phyloP scores from a whole-genome alignment of 2,113 vertebrate species.

The Pheucticus melanocephalus region DNA sequence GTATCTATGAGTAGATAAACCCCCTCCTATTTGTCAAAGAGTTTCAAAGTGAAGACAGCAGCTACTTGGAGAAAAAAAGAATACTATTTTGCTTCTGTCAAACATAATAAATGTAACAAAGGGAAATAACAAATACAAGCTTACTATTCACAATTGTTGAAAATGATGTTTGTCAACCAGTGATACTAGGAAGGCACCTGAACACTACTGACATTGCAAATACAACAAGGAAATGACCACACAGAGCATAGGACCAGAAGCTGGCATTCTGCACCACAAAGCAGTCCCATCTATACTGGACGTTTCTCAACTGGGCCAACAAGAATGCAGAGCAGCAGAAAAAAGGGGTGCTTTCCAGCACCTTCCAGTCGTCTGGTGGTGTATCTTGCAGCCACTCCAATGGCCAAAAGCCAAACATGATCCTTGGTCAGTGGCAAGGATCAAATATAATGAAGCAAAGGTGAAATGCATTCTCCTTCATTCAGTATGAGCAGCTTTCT shows the following conservation, averaged over 20 bases:
- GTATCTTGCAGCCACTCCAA: not conserved
- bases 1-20: not conserved
- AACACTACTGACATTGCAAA: not conserved
- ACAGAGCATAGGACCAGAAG: not conserved
- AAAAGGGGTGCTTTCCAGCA: not conserved
- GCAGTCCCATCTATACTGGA: rapidly evolving
- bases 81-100: not conserved
- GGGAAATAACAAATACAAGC: not conserved
- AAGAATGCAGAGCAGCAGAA: not conserved
- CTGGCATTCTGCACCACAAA: not conserved
- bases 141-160: not conserved
- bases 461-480: not conserved
- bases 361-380: not conserved
- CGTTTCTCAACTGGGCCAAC: not conserved
- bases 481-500: not conserved
- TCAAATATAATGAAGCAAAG: not conserved
- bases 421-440: not conserved
- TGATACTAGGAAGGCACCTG: not conserved
- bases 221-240: rapidly evolving
- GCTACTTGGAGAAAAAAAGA: not conserved
- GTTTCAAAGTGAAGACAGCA: not conserved
- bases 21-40: not conserved
- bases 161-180: not conserved
- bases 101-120: not conserved
- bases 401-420: not conserved